Percentiles rank a stretch among this genome's conserved stretches.
Evolutionary conservation across 1,140 invertebrate genomes (phyloP).

Genomic region (Bursaphelenchus mucronatus): DNA sequence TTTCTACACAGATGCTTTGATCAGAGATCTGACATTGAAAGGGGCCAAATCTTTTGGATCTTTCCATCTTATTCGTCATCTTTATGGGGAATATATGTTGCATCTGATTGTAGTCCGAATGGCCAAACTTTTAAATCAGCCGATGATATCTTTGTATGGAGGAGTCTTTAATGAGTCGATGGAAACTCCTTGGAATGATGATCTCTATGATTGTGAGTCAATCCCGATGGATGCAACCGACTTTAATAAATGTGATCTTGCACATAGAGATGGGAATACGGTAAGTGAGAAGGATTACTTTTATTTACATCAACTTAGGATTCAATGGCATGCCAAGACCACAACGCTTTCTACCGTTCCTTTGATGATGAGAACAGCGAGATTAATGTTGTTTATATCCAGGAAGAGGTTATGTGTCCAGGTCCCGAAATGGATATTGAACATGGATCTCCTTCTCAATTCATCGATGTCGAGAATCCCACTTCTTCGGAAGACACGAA

Average conservation of each 20-base stretch:
- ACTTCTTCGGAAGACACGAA: too few relatives aligned
- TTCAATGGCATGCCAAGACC: neutral
- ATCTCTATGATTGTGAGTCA: neutral
- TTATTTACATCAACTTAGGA: neutral
- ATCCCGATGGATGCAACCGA: neutral
- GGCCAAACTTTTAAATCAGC: conserved; percentile 79
- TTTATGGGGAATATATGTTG: conserved; percentile 99
- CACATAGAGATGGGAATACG: conserved; percentile 3
- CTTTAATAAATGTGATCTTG: conserved; percentile 4
- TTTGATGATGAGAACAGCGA: too few relatives aligned
- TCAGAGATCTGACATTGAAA: conserved; percentile 84
- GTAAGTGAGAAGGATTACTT: neutral
- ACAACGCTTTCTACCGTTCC: too few relatives aligned
- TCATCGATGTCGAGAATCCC: too few relatives aligned
- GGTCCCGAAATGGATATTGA: too few relatives aligned
- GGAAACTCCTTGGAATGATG: conserved; percentile 3
- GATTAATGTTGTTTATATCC: too few relatives aligned
- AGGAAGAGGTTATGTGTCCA: too few relatives aligned
- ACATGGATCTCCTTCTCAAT: too few relatives aligned
- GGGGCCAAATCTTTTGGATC: conserved; percentile 96
- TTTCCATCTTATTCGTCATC: conserved; percentile 91
- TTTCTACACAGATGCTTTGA: conserved; percentile 89
- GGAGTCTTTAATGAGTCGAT: neutral
- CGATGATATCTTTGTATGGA: conserved; percentile 78
- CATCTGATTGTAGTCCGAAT: conserved; percentile 95